Base-by-base conservation (phyloP, 2,113 vertebrate genomes). In the Pyxicephalus adspersus region DNA sequence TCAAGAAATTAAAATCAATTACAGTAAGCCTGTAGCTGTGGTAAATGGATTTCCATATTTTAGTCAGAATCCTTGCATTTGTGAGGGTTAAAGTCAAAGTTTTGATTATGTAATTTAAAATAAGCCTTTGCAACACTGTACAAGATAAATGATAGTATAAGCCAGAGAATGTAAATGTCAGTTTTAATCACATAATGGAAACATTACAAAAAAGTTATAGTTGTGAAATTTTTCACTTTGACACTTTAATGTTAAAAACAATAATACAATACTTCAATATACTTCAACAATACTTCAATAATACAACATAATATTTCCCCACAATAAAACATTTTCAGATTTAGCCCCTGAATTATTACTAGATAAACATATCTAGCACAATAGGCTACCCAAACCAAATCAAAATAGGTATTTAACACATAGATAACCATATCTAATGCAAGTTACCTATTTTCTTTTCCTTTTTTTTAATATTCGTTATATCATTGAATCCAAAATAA, bases 1-100 rank as follows among this genome's bases (percentile, higher is more conserved):
- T 25, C 22, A 25, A 25, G 58, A 61, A 61, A 61, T 61, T 8
- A 61, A 61, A 61, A 61, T 61, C 58, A 61, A 61, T 61, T 61
- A 26, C 23, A 61, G 8, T 25, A 61, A 25, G 58, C 58, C 22
- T 25, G 8, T 25, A 60, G 58, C 5, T 13, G 58, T 15, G 3
- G n/a, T 58, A 20, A 58, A 58, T 58, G n/a, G 9, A 60, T 1
- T 60, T 23, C n/a, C 8, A 22, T 60, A 60, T 60, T 22, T 23
- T 60, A 60, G 38, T 9, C 8, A 45, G 22, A 60, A 60, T 11
- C 4, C 13, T 60, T 60, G 22, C 57, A n/a, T 23, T 60, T 23
- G 20, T 7, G 57, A 22, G 57, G n/a, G 22, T 60, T 60, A 9
- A 23, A 58, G 57, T 20, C 57, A 60, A 60, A 23, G 22, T 23